Evolutionary conservation across 1,140 invertebrate species (phyloP).

Genomic region (Neodiprion fabricii): DNA sequence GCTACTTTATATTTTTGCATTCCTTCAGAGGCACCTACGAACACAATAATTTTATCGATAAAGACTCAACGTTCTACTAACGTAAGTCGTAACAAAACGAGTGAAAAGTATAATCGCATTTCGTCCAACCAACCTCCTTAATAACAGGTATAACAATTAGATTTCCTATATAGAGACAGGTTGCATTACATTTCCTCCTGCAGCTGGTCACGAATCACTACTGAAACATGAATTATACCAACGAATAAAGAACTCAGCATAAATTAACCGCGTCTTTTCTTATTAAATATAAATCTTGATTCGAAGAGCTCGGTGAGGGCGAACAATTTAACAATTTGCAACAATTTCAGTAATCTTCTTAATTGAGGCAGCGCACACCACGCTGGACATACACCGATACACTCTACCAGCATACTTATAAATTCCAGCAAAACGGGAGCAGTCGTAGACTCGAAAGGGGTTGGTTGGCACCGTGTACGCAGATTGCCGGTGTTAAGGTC

Average conservation of each 20-base stretch:
- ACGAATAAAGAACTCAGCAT: not conserved
- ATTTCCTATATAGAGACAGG: too few species aligned
- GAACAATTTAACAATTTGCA: slow-evolving; percentile 48
- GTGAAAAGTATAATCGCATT: too few species aligned
- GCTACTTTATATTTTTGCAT: too few species aligned
- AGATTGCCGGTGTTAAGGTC: slow-evolving; percentile 50
- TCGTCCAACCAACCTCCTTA: too few species aligned
- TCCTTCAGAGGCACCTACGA: too few species aligned
- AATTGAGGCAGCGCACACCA: slow-evolving; percentile 38
- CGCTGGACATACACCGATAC: slow-evolving; percentile 20
- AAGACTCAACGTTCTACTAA: too few species aligned
- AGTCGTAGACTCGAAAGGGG: slow-evolving; percentile 19
- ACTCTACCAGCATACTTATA: not conserved
- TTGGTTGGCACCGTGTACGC: slow-evolving; percentile 34
- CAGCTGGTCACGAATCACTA: too few species aligned
- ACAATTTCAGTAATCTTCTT: slow-evolving; percentile 48
- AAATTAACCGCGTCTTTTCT: not conserved
- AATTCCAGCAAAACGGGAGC: not conserved
- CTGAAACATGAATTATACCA: too few species aligned
- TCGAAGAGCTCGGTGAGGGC: not conserved
- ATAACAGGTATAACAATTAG: too few species aligned
- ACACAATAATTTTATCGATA: too few species aligned
- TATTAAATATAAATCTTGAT: not conserved
- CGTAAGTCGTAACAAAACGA: too few species aligned
- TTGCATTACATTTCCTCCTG: too few species aligned